Percentiles rank a stretch among this genome's conserved stretches.
Evolutionary conservation across 2,888 invertebrate species (phyloP).

Genomic region (Harpalus rufipes): DNA sequence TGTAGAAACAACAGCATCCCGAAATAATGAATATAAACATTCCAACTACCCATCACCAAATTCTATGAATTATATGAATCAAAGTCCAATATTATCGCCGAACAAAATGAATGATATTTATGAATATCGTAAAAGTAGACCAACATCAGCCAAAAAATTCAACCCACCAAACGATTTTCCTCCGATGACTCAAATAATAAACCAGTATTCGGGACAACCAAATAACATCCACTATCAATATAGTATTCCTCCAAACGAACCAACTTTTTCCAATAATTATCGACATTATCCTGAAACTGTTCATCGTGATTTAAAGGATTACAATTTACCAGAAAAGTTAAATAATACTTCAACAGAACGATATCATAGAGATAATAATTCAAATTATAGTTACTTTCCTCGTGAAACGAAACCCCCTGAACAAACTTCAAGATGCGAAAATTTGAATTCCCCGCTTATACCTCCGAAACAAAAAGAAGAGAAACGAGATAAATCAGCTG

Average conservation of each 20-base stretch:
- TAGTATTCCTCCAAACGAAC: constrained; percentile 7
- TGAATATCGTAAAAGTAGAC: neutral
- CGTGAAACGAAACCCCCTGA: neutral
- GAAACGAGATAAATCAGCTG: constrained; percentile 52
- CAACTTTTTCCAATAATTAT: constrained; percentile 12
- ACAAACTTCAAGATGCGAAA: neutral
- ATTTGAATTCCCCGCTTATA: neutral
- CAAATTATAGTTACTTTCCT: constrained; percentile 5
- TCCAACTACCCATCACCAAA: neutral
- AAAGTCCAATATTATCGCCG: neutral
- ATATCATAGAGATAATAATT: neutral
- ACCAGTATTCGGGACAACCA: constrained; percentile 20
- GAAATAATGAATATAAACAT: neutral
- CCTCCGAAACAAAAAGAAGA: neutral
- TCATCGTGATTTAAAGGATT: neutral
- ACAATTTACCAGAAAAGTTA: constrained; percentile 28
- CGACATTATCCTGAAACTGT: neutral
- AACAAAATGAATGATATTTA: neutral
- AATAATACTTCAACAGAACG: neutral
- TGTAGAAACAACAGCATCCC: neutral
- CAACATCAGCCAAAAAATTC: neutral
- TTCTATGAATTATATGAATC: neutral
- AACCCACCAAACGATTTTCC: neutral
- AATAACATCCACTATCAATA: constrained; percentile 19
- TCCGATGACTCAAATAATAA: neutral